These are phyloP conservation scores for Marasmarcha lunaedactyla DNA, from an alignment of 2,888 invertebrate genomes.

Conservation along the genomic window DNA sequence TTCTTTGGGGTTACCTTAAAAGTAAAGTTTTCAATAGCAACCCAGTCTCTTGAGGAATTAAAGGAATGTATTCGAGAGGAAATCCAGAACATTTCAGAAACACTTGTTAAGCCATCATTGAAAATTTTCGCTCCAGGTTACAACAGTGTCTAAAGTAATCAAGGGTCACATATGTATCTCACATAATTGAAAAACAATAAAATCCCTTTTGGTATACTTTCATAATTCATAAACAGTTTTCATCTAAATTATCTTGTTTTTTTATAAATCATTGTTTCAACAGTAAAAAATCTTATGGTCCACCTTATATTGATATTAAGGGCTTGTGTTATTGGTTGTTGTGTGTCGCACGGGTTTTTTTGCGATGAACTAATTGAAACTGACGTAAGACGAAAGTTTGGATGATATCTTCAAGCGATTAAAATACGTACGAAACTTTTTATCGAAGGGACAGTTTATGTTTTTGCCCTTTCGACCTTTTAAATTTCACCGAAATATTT, in stretches of 20 bases:
- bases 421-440: too few species aligned
- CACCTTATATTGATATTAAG: slow-evolving; percentile 6
- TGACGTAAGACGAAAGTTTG: too few species aligned
- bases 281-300: slow-evolving; percentile 3
- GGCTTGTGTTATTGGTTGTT: too few species aligned
- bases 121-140: slow-evolving; percentile 12
- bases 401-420: too few species aligned
- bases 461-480: too few species aligned
- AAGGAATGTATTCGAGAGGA: slow-evolving; percentile 14
- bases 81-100: slow-evolving; percentile 10
- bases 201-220: slow-evolving; percentile 5
- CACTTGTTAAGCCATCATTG: slow-evolving; percentile 12
- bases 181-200: slow-evolving; percentile 12
- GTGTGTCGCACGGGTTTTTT: too few species aligned
- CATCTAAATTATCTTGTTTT: slow-evolving; percentile 2
- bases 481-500: too few species aligned
- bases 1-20: slow-evolving; percentile 16
- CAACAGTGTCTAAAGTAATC: slow-evolving; percentile 10
- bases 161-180: slow-evolving; percentile 11
- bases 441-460: too few species aligned
- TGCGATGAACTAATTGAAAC: too few species aligned
- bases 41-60: slow-evolving; percentile 11
- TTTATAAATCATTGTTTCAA: slow-evolving; percentile 3
- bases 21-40: slow-evolving; percentile 13
- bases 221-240: slow-evolving; percentile 6